Percentiles rank a stretch among this genome's conserved stretches.
Evolutionary conservation across 2,113 vertebrate species (phyloP).

Genomic region (Malurus alboscapulatus): DNA sequence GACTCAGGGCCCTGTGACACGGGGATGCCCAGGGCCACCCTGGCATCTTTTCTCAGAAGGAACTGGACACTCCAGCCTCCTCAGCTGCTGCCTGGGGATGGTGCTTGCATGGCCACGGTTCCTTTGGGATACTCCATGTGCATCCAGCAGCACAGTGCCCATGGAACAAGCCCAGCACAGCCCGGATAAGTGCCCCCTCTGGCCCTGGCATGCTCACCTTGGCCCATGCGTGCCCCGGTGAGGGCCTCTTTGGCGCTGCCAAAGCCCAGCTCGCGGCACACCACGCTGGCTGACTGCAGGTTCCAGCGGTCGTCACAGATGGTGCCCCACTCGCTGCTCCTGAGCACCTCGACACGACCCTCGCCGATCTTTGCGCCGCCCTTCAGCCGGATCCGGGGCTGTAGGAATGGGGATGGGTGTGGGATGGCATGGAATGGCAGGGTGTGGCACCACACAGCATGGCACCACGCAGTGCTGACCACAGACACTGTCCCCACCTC

Average conservation of each 20-base stretch:
- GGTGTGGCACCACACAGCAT: not conserved
- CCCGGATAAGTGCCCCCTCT: rapidly evolving
- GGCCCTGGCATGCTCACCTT: conserved; percentile 76
- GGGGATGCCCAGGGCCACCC: not conserved
- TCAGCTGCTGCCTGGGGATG: rapidly evolving
- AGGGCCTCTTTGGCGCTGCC: conserved; percentile 93
- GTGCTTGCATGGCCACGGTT: rapidly evolving
- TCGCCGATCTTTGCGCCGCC: conserved; percentile 85
- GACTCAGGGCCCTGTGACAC: not conserved
- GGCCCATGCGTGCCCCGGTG: conserved; percentile 90
- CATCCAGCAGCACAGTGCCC: not conserved
- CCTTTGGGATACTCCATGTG: rapidly evolving
- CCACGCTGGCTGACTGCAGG: conserved; percentile 88
- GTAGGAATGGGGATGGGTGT: rapidly evolving
- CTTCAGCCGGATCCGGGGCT: conserved; percentile 86
- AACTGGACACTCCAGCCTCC: not conserved
- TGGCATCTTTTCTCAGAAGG: not conserved
- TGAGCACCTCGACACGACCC: conserved; percentile 92
- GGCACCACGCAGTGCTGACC: not conserved
- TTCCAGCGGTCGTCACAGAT: conserved; percentile 94
- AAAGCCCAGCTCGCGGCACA: conserved; percentile 95
- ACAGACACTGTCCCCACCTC: rapidly evolving
- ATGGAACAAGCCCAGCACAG: not conserved
- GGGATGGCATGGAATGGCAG: rapidly evolving
- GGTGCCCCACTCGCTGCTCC: conserved; percentile 87